Evolutionary conservation across 53 echinoderm and acorn worm genomes (phyloP).

Genomic region (Luidia sarsii): DNA sequence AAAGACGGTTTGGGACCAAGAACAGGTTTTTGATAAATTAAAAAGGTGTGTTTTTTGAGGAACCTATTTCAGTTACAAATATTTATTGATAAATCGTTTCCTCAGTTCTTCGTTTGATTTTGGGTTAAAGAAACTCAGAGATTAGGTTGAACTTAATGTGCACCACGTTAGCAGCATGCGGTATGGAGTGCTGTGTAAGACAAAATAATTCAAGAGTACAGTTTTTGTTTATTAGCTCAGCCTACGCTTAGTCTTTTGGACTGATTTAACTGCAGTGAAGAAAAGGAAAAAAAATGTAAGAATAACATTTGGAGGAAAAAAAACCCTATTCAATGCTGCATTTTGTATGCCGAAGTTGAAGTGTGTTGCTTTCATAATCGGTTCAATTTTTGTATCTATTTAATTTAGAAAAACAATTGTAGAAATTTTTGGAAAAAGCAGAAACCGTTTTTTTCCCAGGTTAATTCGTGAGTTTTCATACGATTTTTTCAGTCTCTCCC

Average conservation of each 20-base stretch:
- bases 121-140: too few relatives aligned
- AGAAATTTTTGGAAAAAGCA: background rate
- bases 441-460: too few relatives aligned
- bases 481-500: too few relatives aligned
- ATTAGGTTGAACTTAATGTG: too few relatives aligned
- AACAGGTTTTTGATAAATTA: background rate
- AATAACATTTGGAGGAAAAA: background rate
- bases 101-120: too few relatives aligned
- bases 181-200: too few relatives aligned
- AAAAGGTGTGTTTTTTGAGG: background rate
- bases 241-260: too few relatives aligned
- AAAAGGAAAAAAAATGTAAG: background rate
- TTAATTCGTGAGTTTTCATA: too few relatives aligned
- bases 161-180: too few relatives aligned
- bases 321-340: background rate
- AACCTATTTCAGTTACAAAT: background rate
- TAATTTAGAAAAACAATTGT: background rate
- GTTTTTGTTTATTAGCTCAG: too few relatives aligned
- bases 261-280: background rate
- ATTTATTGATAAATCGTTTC: background rate
- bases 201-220: too few relatives aligned
- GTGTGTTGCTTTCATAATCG: background rate
- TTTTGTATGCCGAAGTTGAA: background rate
- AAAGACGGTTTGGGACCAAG: slow-evolving; percentile 14
- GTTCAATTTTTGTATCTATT: background rate